These are phyloP conservation scores for Caenorhabditis doughertyi DNA, from an alignment of 2,888 invertebrate species.

Conservation along the genomic window DNA sequence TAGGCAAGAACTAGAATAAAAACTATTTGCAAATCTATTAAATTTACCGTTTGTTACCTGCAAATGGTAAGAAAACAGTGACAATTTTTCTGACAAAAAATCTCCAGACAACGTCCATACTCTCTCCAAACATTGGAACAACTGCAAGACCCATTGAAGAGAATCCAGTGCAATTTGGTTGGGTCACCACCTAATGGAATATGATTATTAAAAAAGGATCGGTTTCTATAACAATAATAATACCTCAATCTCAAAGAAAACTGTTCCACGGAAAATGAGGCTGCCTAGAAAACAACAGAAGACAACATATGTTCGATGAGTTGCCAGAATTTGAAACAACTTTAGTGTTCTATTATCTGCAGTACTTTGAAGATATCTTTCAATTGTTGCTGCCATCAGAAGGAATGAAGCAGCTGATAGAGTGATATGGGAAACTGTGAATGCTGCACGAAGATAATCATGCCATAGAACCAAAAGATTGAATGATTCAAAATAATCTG, in stretches of 20 bases:
- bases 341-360: constrained; percentile 65
- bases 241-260: constrained; percentile 77
- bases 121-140: constrained; percentile 68
- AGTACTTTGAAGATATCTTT: constrained; percentile 80
- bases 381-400: constrained; percentile 80
- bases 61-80: constrained; percentile 80
- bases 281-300: constrained; percentile 74
- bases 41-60: no score
- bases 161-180: constrained; percentile 73
- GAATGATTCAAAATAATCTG: constrained; percentile 77
- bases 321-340: constrained; percentile 73
- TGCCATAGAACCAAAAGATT: constrained; percentile 77
- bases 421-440: constrained; percentile 80
- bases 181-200: constrained; percentile 65
- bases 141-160: constrained; percentile 73
- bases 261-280: constrained; percentile 76
- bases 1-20: constrained; percentile 80
- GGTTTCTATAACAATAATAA: not conserved
- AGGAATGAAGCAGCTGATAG: constrained; percentile 78
- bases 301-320: constrained; percentile 73
- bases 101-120: constrained; percentile 76
- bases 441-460: constrained; percentile 75
- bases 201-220: not conserved
- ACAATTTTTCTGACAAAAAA: constrained; percentile 78
- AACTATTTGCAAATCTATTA: no score